phyloP scores from a whole-genome alignment of 2,113 vertebrate genomes.

The Lethenteron camtschaticum region DNA sequence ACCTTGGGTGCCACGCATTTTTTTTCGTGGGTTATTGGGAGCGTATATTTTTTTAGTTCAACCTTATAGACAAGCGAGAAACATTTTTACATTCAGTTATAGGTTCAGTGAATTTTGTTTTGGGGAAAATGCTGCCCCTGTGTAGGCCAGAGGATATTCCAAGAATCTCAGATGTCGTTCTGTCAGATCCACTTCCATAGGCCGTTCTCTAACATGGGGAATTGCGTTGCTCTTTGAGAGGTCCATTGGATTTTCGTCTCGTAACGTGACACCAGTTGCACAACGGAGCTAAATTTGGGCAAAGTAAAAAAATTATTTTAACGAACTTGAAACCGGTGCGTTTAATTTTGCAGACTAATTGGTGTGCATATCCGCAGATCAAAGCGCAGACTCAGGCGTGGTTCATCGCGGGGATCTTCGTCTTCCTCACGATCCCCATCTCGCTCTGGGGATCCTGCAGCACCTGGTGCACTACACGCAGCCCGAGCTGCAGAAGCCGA shows the following conservation, averaged over 20 bases:
- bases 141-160: no score
- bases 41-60: no score
- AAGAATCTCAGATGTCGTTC: no score
- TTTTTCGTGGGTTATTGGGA: no score
- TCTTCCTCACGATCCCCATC: slow-evolving; percentile 83
- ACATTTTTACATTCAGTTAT: no score
- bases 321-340: no score
- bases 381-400: slow-evolving; percentile 72
- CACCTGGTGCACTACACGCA: slow-evolving; percentile 92
- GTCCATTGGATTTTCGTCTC: not conserved
- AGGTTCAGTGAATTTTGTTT: no score
- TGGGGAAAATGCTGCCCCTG: no score
- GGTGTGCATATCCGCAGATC: slow-evolving; percentile 1
- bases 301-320: no score
- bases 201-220: not conserved
- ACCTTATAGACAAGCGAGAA: no score
- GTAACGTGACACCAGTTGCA: not conserved
- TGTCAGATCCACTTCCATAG: not conserved
- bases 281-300: not conserved
- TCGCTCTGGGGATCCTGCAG: slow-evolving; percentile 84
- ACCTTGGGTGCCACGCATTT: no score
- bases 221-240: not conserved
- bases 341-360: not conserved
- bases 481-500: slow-evolving; percentile 84
- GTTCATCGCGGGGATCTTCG: slow-evolving; percentile 90